Evolutionary conservation across 2,797 vertebrate genomes (phyloP).

Genomic region (Darevskia nairensis): DNA sequence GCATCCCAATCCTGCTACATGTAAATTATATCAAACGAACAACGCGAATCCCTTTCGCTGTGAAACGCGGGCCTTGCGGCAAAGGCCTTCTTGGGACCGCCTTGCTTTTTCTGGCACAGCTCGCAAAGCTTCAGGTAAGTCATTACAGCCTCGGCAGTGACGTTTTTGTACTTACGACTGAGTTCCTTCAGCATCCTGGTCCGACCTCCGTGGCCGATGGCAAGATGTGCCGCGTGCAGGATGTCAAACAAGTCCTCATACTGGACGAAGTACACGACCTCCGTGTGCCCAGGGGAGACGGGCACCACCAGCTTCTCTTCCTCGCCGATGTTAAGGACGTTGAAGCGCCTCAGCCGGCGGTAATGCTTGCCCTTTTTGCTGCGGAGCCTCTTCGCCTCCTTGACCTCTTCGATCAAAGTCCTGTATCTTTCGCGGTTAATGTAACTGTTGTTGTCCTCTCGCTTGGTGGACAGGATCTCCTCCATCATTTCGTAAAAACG

Average conservation of each 20-base stretch:
- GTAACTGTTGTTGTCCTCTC: constrained; percentile 13
- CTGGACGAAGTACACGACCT: constrained; percentile 48
- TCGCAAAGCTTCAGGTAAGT: constrained; percentile 46
- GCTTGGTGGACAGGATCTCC: not conserved
- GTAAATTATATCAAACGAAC: constrained; percentile 47
- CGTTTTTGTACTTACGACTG: constrained; percentile 54
- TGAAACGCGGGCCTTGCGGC: not conserved
- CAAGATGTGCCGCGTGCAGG: constrained; percentile 46
- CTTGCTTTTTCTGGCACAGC: constrained; percentile 49
- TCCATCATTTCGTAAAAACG: constrained; percentile 11
- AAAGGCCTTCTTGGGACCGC: constrained; percentile 37
- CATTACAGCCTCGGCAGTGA: constrained; percentile 56
- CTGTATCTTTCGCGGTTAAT: not conserved
- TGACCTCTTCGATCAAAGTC: constrained; percentile 35
- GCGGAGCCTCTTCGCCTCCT: constrained; percentile 51
- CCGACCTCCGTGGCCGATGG: constrained; percentile 40
- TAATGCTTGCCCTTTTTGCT: constrained; percentile 45
- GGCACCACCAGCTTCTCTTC: constrained; percentile 50
- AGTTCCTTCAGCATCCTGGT: constrained; percentile 56
- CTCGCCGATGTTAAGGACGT: constrained; percentile 41
- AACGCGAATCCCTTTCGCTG: constrained; percentile 32
- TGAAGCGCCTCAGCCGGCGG: constrained; percentile 38
- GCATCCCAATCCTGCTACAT: constrained; percentile 34
- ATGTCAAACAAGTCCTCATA: constrained; percentile 56
- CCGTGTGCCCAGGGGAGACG: constrained; percentile 24